Evolutionary conservation across 2,888 invertebrate genomes (phyloP).

Genomic region (Shargacucullia verbasci): DNA sequence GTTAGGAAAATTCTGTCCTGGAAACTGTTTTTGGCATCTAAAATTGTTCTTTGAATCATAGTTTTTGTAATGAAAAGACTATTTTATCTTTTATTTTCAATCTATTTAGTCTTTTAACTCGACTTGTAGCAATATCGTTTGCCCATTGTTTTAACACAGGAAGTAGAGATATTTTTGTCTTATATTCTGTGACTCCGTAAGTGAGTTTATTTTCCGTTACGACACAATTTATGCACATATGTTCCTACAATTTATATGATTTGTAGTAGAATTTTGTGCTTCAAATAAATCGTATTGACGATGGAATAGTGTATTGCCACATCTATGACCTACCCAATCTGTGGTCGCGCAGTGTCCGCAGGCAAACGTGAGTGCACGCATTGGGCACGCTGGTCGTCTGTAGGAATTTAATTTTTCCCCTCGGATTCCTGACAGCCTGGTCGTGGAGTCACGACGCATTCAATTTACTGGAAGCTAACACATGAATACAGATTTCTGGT

Average conservation of each 20-base stretch:
- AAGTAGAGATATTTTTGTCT: too few species aligned
- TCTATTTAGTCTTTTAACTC: neutral
- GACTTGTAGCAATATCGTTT: too few species aligned
- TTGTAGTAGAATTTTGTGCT: too few species aligned
- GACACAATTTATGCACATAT: too few species aligned
- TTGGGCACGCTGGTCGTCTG: conserved; percentile 53
- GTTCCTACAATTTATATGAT: too few species aligned
- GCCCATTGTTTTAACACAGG: too few species aligned
- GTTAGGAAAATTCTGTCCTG: neutral
- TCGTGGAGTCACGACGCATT: conserved; percentile 67
- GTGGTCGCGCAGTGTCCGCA: conserved; percentile 27
- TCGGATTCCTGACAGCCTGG: conserved; percentile 64
- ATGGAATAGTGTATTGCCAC: neutral
- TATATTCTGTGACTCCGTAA: too few species aligned
- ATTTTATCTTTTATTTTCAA: neutral
- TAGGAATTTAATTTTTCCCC: conserved; percentile 82
- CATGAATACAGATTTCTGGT: conserved; percentile 75
- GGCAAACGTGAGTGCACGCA: conserved; percentile 62
- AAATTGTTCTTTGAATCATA: conserved; percentile 14
- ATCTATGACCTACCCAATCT: conserved; percentile 28
- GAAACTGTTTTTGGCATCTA: conserved; percentile 2
- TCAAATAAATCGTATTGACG: too few species aligned
- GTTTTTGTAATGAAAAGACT: neutral
- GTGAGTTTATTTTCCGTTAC: too few species aligned
- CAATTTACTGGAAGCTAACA: conserved; percentile 67